These are phyloP conservation scores for Zosterops pallidus DNA, from an alignment of 2,113 vertebrate species.

Conservation along the genomic window DNA sequence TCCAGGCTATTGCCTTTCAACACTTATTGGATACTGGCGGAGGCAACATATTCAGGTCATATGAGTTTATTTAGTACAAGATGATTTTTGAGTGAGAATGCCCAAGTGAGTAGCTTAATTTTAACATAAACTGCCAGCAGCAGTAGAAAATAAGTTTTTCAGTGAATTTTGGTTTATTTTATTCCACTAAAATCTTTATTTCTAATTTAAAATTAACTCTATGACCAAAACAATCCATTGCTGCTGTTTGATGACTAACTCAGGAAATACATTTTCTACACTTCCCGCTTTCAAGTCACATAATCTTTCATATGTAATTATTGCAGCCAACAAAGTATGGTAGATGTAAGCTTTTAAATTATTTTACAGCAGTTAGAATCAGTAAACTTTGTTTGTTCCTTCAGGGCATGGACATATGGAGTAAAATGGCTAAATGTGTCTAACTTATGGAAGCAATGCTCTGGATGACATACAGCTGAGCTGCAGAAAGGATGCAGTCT, in stretches of 20 bases:
- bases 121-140: background rate
- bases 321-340: background rate
- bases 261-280: background rate
- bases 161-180: background rate
- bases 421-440: background rate
- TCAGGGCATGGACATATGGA: background rate
- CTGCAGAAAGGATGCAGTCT: background rate
- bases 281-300: background rate
- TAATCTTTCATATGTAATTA: background rate
- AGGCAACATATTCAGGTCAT: conserved; percentile 12
- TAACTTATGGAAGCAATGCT: background rate
- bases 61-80: conserved; percentile 2
- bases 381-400: background rate
- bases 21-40: background rate
- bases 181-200: background rate
- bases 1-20: conserved; percentile 16
- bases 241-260: background rate
- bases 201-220: background rate
- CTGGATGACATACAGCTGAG: background rate
- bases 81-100: background rate
- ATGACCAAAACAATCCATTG: background rate
- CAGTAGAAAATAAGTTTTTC: background rate
- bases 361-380: background rate
- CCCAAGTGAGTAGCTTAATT: background rate
- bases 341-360: background rate